Evolutionary conservation across 2,888 invertebrate genomes (phyloP).

Genomic region (Harpagoxenus sublaevis): DNA sequence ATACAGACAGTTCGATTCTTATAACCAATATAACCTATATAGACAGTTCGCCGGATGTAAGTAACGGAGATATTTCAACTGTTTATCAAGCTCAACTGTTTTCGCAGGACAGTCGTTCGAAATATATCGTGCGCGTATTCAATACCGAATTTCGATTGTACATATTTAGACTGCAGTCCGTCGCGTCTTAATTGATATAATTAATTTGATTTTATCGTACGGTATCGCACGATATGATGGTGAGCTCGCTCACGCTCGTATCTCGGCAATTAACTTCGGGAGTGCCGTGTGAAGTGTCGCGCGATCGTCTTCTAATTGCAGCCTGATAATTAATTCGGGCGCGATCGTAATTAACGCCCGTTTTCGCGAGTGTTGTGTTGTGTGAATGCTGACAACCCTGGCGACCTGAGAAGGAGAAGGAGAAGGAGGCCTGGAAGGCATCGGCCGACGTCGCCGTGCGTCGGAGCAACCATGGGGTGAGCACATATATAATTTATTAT

Average conservation of each 20-base stretch:
- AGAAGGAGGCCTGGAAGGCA: neutral
- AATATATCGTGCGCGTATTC: neutral
- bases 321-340: neutral
- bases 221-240: neutral
- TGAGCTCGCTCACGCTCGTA: neutral
- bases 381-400: neutral
- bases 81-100: neutral
- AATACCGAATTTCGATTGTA: neutral
- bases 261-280: neutral
- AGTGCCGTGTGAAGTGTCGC: neutral
- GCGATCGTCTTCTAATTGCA: neutral
- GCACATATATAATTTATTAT: neutral
- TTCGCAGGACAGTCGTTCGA: neutral
- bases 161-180: neutral
- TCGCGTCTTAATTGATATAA: neutral
- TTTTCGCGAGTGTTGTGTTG: conserved; percentile 3
- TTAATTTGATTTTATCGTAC: neutral
- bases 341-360: neutral
- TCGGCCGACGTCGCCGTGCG: neutral
- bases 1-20: neutral
- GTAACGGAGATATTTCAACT: neutral
- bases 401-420: neutral
- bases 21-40: no score
- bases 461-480: neutral
- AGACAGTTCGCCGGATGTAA: neutral